phyloP scores from a whole-genome alignment of 2,113 vertebrate genomes.

The Pycnonotus jocosus region DNA sequence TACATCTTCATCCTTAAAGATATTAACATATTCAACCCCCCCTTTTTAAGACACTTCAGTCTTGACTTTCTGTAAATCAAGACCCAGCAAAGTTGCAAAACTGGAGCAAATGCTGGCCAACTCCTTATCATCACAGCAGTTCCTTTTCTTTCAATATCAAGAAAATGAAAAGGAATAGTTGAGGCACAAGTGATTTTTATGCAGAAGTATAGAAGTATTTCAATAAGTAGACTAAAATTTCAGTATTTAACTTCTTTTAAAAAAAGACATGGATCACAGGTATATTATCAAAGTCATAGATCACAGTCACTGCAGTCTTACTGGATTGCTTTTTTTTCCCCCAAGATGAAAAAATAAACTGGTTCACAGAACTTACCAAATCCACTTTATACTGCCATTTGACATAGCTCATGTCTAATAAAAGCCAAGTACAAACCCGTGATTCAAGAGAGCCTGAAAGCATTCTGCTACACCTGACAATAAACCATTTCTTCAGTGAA shows the following conservation, averaged over 20 bases:
- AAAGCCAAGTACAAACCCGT: background rate
- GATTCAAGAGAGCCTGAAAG: background rate
- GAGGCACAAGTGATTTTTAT: conserved; percentile 52
- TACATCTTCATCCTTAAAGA: background rate
- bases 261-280: background rate
- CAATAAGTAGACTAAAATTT: background rate
- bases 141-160: background rate
- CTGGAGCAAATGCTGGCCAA: background rate
- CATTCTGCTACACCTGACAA: background rate
- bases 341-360: background rate
- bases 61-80: background rate
- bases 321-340: background rate
- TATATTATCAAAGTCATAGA: background rate
- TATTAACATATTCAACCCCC: background rate
- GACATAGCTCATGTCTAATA: background rate
- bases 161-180: background rate
- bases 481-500: background rate
- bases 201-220: conserved; percentile 13
- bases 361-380: background rate
- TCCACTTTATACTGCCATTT: background rate
- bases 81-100: background rate
- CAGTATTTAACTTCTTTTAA: background rate
- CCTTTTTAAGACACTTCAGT: background rate
- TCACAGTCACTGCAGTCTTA: background rate
- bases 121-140: background rate